Conservation (phyloP, 2,113 vertebrate species). For the Podiceps cristatus region DNA sequence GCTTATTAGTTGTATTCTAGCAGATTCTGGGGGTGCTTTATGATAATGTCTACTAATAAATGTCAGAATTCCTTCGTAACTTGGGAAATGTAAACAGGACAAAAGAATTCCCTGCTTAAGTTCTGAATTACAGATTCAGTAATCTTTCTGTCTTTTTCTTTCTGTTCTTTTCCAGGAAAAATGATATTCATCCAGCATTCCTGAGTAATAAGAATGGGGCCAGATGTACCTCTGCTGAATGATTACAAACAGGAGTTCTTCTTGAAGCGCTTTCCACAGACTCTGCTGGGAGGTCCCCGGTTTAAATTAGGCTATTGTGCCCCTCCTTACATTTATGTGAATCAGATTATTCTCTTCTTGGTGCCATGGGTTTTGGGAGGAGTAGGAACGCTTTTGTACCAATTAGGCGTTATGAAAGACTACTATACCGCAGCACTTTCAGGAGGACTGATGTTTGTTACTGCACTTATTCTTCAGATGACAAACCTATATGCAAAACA, state of each 20-base stretch:
- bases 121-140: conserved; percentile 9
- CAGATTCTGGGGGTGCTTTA: neutral
- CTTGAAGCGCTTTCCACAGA: conserved; percentile 97
- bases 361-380: conserved; percentile 93
- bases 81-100: neutral
- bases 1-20: neutral
- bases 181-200: conserved; percentile 75
- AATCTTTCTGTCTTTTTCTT: neutral
- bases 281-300: conserved; percentile 90
- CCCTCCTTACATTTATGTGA: conserved; percentile 91
- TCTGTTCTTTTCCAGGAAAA: conserved; percentile 51
- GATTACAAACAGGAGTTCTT: conserved; percentile 99
- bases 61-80: neutral
- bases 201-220: conserved; percentile 91
- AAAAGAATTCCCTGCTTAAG: neutral
- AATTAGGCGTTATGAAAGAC: conserved; percentile 86
- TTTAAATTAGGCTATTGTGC: conserved; percentile 94
- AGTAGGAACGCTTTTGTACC: conserved; percentile 88
- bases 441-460: conserved; percentile 89
- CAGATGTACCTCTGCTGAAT: conserved; percentile 96
- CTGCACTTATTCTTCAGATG: conserved; percentile 84
- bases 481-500: conserved; percentile 82
- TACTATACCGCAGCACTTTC: conserved; percentile 83
- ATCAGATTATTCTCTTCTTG: conserved; percentile 92
- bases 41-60: neutral